Evolutionary conservation across 2,797 vertebrate genomes (phyloP).

Genomic region (Okamejei kenojei): DNA sequence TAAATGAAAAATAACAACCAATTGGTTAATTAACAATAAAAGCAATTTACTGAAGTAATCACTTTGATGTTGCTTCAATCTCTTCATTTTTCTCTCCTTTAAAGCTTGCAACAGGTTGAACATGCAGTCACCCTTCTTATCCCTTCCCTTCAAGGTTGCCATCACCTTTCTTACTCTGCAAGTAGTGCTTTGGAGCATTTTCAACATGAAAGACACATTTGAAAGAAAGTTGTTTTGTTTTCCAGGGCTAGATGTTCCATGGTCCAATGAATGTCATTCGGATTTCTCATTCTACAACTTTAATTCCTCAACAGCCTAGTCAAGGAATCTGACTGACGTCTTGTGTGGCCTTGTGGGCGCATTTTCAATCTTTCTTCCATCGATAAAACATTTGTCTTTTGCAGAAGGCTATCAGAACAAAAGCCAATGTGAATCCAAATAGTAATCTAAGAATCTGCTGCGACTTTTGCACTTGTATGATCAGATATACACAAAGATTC

Average conservation of each 20-base stretch:
- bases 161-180: not conserved
- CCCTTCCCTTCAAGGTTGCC: not conserved
- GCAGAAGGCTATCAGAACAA: not conserved
- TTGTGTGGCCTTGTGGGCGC: not conserved
- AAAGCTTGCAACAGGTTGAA: not conserved
- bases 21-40: not conserved
- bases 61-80: not conserved
- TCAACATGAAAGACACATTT: not conserved
- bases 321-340: not conserved
- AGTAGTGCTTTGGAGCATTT: not conserved
- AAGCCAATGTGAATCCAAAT: not conserved
- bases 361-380: not conserved
- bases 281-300: not conserved
- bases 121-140: not conserved
- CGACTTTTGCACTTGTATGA: not conserved
- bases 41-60: not conserved
- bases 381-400: not conserved
- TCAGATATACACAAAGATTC: too few relatives aligned
- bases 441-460: not conserved
- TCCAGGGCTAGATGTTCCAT: not conserved
- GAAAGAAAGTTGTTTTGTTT: constrained; percentile 2
- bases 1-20: not conserved
- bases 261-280: not conserved
- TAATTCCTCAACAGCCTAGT: not conserved
- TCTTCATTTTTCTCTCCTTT: not conserved